phyloP scores from a whole-genome alignment of 2,888 invertebrate species.

The Nomada hirtipes region DNA sequence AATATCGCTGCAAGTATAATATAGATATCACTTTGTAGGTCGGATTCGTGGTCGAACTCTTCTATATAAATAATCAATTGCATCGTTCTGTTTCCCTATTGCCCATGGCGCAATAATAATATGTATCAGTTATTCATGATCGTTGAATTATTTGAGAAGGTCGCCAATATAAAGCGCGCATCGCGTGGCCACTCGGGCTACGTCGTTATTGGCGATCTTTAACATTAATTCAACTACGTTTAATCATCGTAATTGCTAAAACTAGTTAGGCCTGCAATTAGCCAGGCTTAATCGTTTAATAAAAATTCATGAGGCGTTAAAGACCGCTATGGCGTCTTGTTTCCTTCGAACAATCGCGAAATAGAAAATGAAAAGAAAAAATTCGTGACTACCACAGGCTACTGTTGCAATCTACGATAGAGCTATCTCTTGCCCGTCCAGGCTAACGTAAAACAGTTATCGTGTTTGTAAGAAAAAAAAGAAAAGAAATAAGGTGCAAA shows the following conservation, averaged over 20 bases:
- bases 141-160: constrained; percentile 66
- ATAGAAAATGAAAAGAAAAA: neutral
- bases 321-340: neutral
- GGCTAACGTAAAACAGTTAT: constrained; percentile 31
- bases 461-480: constrained; percentile 14
- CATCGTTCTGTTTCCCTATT: constrained; percentile 59
- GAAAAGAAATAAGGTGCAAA: neutral
- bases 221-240: neutral
- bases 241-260: neutral
- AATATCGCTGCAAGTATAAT: neutral
- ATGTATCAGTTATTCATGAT: constrained; percentile 57
- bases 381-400: neutral
- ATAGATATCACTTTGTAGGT: constrained; percentile 44
- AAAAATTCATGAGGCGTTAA: neutral
- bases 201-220: neutral
- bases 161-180: constrained; percentile 44
- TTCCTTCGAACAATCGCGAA: neutral
- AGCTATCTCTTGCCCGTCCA: neutral
- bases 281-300: neutral
- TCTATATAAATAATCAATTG: constrained; percentile 55
- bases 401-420: neutral
- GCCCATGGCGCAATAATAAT: constrained; percentile 58
- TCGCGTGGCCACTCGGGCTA: neutral
- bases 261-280: neutral
- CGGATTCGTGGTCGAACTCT: constrained; percentile 67